Evolutionary conservation across 1,140 invertebrate species (phyloP), one percentile per base, ranked within the genome.

Genomic region (Pomacea maculata): DNA sequence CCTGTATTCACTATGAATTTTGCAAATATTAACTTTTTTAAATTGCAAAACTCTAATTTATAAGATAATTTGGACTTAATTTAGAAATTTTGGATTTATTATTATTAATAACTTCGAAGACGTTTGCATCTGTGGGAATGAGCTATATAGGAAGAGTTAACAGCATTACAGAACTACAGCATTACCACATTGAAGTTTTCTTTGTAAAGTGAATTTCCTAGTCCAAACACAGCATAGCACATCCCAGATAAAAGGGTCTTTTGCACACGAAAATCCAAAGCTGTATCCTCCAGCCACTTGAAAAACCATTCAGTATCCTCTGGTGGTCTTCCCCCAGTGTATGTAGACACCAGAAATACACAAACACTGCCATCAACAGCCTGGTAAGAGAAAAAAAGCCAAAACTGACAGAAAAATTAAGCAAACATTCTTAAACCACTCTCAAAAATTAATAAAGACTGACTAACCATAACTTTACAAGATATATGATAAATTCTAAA

Each of bases 201-300:
- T 73, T 86, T 87, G 86, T 94, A 94, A 8, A 89, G 70, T 15
- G 93, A 94, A 86, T 94, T 93, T 29, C 94, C 94, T 65, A 94
- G 86, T 34, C 93, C 94, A 90, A 94, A 93, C 7, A 94, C 92
- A 65, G 92, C 88, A 89, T 91, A 94, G 21, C 91, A 87, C 52
- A 94, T 67, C 54, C 91, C 90, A 67, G 90, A 89, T 25, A 94
- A 87, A 14, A 92, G 86, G 10, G 85, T 87, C 84, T 93, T 93
- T 29, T 92, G 90, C 34, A 94, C 90, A 73, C 94, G 86, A 85
- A 94, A 94, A 88, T 94, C 94, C 77, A 88, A 90, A 3, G 92
- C 88, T 52, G 92, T 86, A 79, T 94, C 94, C 82, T 92, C 82
- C 12, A 94, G 82, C 92, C 93, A 94, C 86, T 92, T 93, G 83